phyloP scores from a whole-genome alignment of 2,797 vertebrate species.

The Varecia variegata region DNA sequence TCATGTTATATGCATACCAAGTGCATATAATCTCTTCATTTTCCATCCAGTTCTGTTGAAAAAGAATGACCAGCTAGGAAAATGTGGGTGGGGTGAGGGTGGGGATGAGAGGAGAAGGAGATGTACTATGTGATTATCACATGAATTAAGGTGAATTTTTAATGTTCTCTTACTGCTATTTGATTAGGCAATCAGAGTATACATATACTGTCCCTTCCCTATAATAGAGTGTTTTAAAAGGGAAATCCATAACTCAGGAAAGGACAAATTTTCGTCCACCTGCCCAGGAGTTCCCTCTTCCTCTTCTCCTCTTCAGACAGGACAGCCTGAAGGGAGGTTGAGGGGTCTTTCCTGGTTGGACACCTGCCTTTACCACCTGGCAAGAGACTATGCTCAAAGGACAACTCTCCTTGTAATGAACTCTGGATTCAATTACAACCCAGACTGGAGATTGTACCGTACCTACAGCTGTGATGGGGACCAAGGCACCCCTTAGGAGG shows the following conservation, averaged over 20 bases:
- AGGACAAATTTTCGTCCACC: neutral
- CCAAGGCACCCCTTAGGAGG: slow-evolving; percentile 15
- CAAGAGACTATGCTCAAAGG: neutral
- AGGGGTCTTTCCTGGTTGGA: neutral
- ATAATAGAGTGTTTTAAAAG: neutral
- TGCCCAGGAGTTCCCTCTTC: neutral
- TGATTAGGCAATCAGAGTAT: neutral
- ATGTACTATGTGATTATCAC: neutral
- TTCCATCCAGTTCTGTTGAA: neutral
- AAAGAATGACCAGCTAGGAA: neutral
- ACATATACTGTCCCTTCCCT: neutral
- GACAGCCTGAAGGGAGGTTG: neutral
- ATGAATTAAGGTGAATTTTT: neutral
- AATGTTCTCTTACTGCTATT: neutral
- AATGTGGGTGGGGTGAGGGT: neutral
- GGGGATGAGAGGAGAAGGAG: neutral
- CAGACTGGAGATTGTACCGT: neutral
- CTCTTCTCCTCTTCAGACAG: neutral
- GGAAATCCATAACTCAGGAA: neutral
- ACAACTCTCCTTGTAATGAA: neutral
- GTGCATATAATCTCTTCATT: neutral
- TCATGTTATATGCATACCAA: neutral
- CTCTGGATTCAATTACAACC: neutral
- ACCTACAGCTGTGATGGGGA: neutral
- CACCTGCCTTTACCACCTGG: neutral